Base-by-base conservation (phyloP, 1,140 invertebrate species). In the Lepidurus apus region DNA sequence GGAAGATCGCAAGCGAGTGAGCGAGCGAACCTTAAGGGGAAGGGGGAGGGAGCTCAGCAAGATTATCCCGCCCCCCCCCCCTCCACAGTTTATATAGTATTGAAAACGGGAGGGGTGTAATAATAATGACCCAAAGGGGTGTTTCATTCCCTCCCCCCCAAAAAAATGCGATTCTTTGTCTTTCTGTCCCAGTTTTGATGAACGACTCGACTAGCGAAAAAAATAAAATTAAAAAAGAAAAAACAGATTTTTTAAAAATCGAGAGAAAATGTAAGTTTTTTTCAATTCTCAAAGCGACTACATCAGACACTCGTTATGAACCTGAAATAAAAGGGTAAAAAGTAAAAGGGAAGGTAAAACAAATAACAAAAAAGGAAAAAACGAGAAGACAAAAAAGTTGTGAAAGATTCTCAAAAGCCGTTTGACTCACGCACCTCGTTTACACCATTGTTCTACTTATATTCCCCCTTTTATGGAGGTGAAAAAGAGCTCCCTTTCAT, bases 401-500 rank as follows among this genome's bases (percentile, higher is more conserved):
- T 65, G 53, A 65, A 65, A 21, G 53, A 65, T 65, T 17, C 8
- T 21, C 13, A 65, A 17, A 65, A 65, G 21, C 6, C 53, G 45
- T 65, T 65, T 65, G 21, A 21, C 53, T 65, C 53, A 65, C 53
- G 17, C 53, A 65, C 53, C 21, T 65, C 53, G 21, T 65, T 65
- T 65, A 21, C n/a, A 65, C 53, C 53, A 34, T 34, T 34, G 34
- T 34, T 34, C 34, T 34, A 34, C 34, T 34, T 34, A 34, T 34
- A 34, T 34, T 34, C 34, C 34, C 34, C 34, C 34, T 34, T 34
- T 34, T 34, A 65, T 13, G 53, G 53, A n/a, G 53, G 13, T 21
- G 17, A 65, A 65, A 65, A 65, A 65, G n/a, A 13, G 53, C 53
- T 65, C 34, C 34, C 34, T 65, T 65, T 65, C 53, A 65, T 65